Percentiles rank a stretch among this genome's conserved stretches.
phyloP scores from a whole-genome alignment of 2,888 invertebrate species.

The Nymphalis c-album region DNA sequence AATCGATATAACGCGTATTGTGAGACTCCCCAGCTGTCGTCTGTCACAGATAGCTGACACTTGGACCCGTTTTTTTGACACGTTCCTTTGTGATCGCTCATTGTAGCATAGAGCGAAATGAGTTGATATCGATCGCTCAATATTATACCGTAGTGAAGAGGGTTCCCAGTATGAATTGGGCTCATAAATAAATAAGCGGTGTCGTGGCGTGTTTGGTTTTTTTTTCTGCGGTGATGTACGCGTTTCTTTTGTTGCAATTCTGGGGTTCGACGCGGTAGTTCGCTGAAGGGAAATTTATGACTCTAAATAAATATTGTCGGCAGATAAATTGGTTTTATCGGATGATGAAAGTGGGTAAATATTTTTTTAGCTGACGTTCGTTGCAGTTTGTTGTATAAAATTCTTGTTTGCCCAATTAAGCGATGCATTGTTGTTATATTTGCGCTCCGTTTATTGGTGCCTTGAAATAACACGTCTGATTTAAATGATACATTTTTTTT shows the following conservation, averaged over 20 bases:
- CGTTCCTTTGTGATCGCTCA: conserved; percentile 65
- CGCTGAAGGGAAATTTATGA: conserved; percentile 46
- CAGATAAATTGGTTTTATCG: conserved; percentile 44
- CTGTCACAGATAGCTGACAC: conserved; percentile 76
- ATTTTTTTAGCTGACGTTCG: conserved; percentile 34
- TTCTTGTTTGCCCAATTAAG: conserved; percentile 31
- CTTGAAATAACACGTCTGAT: conserved; percentile 3
- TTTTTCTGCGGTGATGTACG: conserved; percentile 67
- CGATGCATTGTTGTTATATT: conserved; percentile 25
- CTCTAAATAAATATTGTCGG: conserved; percentile 48
- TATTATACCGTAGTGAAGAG: conserved; percentile 65
- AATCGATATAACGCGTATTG: conserved; percentile 72
- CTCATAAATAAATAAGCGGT: conserved; percentile 79
- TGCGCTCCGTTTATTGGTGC: conserved; percentile 14
- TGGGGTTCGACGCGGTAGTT: conserved; percentile 62
- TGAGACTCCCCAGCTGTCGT: conserved; percentile 73
- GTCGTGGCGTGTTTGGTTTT: conserved; percentile 68
- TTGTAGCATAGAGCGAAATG: conserved; percentile 68
- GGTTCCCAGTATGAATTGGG: conserved; percentile 67
- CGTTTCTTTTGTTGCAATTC: conserved; percentile 64
- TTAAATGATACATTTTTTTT: conserved; percentile 1
- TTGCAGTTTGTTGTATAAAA: conserved; percentile 19
- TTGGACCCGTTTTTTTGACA: conserved; percentile 72
- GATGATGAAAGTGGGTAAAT: conserved; percentile 37
- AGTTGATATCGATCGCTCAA: conserved; percentile 78